phyloP scores from a whole-genome alignment of 92 coral and sea anemone genomes.

The Scolanthus callimorphus region DNA sequence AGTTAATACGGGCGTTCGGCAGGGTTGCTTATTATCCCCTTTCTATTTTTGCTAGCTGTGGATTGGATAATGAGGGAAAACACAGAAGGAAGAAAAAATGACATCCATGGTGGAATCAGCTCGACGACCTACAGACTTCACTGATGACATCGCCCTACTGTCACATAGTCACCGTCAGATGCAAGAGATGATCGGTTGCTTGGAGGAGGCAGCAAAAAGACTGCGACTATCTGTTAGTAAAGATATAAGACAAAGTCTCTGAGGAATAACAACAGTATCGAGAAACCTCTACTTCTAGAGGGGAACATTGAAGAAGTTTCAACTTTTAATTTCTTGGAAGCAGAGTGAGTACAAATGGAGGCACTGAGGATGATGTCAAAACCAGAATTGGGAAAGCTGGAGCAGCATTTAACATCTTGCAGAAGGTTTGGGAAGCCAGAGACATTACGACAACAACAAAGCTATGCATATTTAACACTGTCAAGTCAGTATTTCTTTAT shows the following conservation, averaged over 20 bases:
- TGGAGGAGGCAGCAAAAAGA: background rate
- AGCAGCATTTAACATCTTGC: too few relatives aligned
- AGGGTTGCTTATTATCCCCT: too few relatives aligned
- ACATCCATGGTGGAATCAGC: background rate
- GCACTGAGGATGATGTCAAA: background rate
- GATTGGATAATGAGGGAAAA: too few relatives aligned
- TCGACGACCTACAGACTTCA: background rate
- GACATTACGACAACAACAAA: background rate
- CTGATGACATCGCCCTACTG: background rate
- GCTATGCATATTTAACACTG: background rate
- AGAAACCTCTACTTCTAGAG: background rate
- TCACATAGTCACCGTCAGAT: background rate
- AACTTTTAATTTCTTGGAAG: background rate
- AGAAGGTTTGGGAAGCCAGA: background rate
- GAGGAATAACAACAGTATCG: background rate
- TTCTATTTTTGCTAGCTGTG: too few relatives aligned
- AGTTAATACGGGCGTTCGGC: too few relatives aligned
- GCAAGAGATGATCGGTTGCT: background rate
- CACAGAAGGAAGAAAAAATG: too few relatives aligned
- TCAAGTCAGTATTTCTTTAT: background rate
- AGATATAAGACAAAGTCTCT: background rate
- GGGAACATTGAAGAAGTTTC: background rate
- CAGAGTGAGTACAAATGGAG: background rate
- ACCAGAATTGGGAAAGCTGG: background rate
- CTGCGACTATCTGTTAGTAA: background rate